Evolutionary conservation across 2,888 invertebrate species (phyloP).

Genomic region (Troglohyphantes excavatus): DNA sequence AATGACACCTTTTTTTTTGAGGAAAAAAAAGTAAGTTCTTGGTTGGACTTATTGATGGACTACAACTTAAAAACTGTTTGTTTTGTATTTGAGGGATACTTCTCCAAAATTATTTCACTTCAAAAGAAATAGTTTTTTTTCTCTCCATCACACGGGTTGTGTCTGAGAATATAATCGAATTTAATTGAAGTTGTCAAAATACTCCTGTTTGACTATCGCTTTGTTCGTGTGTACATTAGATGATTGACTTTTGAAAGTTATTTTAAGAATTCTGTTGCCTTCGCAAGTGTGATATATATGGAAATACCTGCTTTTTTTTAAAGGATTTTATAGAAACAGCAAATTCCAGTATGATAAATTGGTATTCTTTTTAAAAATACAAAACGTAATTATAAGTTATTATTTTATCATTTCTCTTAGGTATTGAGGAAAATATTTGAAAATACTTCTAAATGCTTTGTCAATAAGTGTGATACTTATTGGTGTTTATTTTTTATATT

Average conservation of each 20-base stretch:
- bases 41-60: constrained; percentile 54
- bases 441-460: too few relatives aligned
- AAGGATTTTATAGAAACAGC: too few relatives aligned
- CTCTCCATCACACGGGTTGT: not conserved
- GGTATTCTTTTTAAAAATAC: too few relatives aligned
- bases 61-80: constrained; percentile 20
- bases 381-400: too few relatives aligned
- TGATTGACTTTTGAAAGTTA: not conserved
- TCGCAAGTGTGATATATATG: too few relatives aligned
- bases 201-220: constrained; percentile 1
- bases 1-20: constrained; percentile 41
- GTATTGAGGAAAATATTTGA: too few relatives aligned
- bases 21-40: not conserved
- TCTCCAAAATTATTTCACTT: not conserved
- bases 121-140: not conserved
- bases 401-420: too few relatives aligned
- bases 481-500: too few relatives aligned
- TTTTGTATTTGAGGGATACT: constrained; percentile 22
- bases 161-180: not conserved
- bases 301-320: too few relatives aligned
- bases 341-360: too few relatives aligned
- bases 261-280: too few relatives aligned
- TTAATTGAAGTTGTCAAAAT: not conserved
- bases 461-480: too few relatives aligned
- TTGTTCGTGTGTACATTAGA: not conserved